Base-by-base conservation (phyloP, 2,888 invertebrate genomes). In the Drosophila melanosoma region DNA sequence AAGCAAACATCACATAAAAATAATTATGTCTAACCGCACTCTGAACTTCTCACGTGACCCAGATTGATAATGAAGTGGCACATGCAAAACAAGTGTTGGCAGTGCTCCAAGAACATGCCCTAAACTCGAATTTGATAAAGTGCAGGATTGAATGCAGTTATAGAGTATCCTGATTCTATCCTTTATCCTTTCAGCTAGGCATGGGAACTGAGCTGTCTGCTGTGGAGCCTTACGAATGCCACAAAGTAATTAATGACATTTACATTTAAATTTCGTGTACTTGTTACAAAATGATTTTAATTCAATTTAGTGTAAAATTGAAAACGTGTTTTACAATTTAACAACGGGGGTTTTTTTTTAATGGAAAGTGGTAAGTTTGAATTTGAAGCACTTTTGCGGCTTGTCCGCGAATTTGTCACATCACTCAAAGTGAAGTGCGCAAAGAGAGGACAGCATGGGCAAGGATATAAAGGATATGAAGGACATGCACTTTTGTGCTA, bases 401-500 rank as follows among this genome's bases (percentile, higher is more conserved):
- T 66, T 87, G 81, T 84, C 60, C 70, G 40, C 77, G 68, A 51
- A 89, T 90, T 89, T 81, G 89, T 62, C 83, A 89, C 90, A 83
- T 89, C 89, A 86, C 81, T 89, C 89, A 89, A 74, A 69, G 49
- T 62, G 74, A 73, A 73, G 81, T 66, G 79, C 53, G 73, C 58
- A 60, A 36, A 53, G 58, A 32, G 57, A 26, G 33, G 20, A 51
- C 4, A 2, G 8, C 5, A 26, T 38, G 42, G 72, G 49, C 40
- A 33, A 45, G 35, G 15, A 15, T 7, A 20, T 23, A 23, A 45
- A 71, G 61, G 54, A 63, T 45, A 48, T 36, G 49, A 58, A 58
- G 38, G 59, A 59, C n/a, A 49, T 20, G 26, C 10, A 56, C 17
- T 38, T n/a, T 38, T 38, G 8, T 12, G 20, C 23, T 35, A 57